phyloP scores from a whole-genome alignment of 2,797 vertebrate genomes.

The Dicrostonyx torquatus region DNA sequence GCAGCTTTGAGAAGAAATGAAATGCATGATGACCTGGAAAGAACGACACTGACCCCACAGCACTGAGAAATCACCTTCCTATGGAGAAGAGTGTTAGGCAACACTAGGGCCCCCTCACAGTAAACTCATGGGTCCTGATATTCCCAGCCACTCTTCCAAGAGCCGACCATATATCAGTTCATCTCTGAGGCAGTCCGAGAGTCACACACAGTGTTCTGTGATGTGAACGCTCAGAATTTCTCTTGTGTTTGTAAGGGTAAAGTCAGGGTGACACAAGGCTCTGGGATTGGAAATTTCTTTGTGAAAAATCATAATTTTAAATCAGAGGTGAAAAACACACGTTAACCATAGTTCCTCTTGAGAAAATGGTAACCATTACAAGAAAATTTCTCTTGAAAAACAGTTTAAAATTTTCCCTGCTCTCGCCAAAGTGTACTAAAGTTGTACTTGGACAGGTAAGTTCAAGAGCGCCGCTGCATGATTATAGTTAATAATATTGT shows the following conservation, averaged over 20 bases:
- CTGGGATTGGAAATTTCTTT: background rate
- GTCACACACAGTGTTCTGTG: background rate
- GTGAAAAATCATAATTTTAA: constrained; percentile 14
- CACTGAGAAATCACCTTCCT: background rate
- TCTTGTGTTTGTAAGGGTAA: background rate
- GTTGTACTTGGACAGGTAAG: background rate
- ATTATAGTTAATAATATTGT: background rate
- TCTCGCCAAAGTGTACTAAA: background rate
- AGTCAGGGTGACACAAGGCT: background rate
- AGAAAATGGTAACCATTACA: background rate
- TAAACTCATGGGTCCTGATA: no score
- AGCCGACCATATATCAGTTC: no score
- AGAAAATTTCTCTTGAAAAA: background rate
- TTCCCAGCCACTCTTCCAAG: background rate
- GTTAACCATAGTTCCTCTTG: background rate
- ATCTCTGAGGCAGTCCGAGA: background rate
- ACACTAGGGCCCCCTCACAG: background rate
- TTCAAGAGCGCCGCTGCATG: background rate
- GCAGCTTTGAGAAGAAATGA: background rate
- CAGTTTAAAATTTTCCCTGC: background rate
- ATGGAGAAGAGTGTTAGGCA: background rate
- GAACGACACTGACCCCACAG: background rate
- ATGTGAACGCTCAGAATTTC: background rate
- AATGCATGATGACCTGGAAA: background rate
- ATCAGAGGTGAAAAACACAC: background rate